These are phyloP conservation scores for Callipepla californica DNA, from an alignment of 2,113 vertebrate genomes.

Conservation along the genomic window DNA sequence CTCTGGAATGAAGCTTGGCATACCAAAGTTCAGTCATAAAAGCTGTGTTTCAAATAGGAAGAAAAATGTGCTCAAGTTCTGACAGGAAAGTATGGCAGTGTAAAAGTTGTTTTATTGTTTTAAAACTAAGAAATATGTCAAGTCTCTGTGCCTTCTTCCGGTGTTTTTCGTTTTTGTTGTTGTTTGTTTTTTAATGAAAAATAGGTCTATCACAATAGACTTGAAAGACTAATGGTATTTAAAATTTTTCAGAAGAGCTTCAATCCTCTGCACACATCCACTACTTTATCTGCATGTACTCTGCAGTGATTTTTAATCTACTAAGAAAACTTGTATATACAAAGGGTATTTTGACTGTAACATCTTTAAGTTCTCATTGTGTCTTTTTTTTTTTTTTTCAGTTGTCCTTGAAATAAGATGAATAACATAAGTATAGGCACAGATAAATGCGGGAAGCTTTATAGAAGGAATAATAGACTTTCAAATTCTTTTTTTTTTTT, in stretches of 20 bases:
- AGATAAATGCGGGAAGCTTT: neutral
- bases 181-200: neutral
- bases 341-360: neutral
- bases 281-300: neutral
- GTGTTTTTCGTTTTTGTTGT: neutral
- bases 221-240: neutral
- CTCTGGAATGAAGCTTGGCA: neutral
- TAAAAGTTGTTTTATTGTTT: neutral
- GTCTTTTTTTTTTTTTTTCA: neutral
- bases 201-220: neutral
- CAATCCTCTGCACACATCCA: neutral
- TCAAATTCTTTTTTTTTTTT: neutral
- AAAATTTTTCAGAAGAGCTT: neutral
- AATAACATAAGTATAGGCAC: neutral
- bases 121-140: neutral
- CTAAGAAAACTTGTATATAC: neutral
- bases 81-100: neutral
- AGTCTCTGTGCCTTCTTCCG: neutral
- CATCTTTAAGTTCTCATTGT: neutral
- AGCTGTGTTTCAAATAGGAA: neutral
- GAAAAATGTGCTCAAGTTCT: neutral
- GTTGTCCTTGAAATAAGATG: neutral
- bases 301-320: neutral
- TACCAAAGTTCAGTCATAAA: neutral
- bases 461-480: neutral